Evolutionary conservation across 2,888 invertebrate genomes (phyloP), one percentile per base, ranked within the genome.

Genomic region (Ectropis crepuscularia): DNA sequence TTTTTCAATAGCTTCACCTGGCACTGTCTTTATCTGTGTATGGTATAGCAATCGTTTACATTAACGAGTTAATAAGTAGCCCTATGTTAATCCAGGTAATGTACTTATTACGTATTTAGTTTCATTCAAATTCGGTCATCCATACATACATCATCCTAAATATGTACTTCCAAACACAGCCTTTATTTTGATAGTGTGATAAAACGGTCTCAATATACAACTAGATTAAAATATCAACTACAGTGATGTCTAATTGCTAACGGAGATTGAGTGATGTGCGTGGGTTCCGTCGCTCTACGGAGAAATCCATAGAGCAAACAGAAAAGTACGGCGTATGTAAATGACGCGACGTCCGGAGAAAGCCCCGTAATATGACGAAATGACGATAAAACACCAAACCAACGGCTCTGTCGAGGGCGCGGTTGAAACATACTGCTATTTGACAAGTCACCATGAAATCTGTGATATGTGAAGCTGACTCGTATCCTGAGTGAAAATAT

Each of bases 301-400:
- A 82, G 91, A 92, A 91, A 92, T 88, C 89, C 80, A 76, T 80
- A 83, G 78, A 84, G 77, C 80, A 91, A 90, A 92, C 89, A 90
- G 80, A 87, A 82, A 85, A 80, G 79, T 83, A 84, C 82, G 85
- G 85, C n/a, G 37, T 83, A 87, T 89, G 87, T 83, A 89, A 89
- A 90, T 86, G 85, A 86, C 81, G 78, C 39, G 55, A 51, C 75
- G 76, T 68, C 67, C 69, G 79, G 89, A 87, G 92, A 92, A 92
- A 92, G 92, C 85, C 76, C 74, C 70, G 69, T 70, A 78, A 74
- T 77, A 80, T 88, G 86, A 86, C 82, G 87, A 86, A 87, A 91
- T 85, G 76, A 70, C 81, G 75, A 79, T 82, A 85, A 85, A 84
- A 77, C 77, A 77, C 77, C 77, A 82, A 85, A 84, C 84, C 80